Base-by-base conservation (phyloP, 1,140 invertebrate genomes). In the Lordiphosa collinella region DNA sequence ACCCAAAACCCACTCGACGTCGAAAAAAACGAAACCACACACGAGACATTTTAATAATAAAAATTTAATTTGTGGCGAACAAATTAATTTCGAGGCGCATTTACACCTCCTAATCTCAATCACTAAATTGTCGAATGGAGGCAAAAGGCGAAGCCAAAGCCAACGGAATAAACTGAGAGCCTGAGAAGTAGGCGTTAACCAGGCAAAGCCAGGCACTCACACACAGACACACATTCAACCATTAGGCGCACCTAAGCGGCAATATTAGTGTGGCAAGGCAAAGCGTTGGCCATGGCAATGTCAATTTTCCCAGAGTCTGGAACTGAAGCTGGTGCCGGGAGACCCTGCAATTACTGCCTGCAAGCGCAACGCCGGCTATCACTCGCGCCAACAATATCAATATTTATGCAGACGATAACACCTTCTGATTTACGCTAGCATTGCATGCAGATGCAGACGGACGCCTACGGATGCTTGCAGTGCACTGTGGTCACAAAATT, bases 371-470 rank as follows among this genome's bases (percentile, higher is more conserved):
- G 78, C 72, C 78, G 78, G 78, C 78, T 82, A 82, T 82, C 78
- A 82, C 72, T 84, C 80, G 78, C 68, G 32, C 67, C 78, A 84
- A 84, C 78, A 82, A 84, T 84, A 84, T 84, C 79, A 84, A 84
- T 84, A 84, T 84, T 84, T 84, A 84, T 84, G 80, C 73, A 84
- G 78, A 84, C 78, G 78, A 84, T 84, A 84, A 85, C 78, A 84
- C 78, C 78, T 84, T 84, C 78, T 84, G 78, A 84, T 84, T 84
- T 84, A 84, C 79, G 75, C 66, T 59, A 85, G 79, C 60, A 52
- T 84, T 55, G 68, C 78, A 84, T 84, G 78, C 79, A 84, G 75
- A 80, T 79, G 68, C 63, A 38, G 51, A 56, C 36, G 38, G 43
- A 54, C 58, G 67, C 59, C 64, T 68, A 61, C 65, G 65, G 66